Base-by-base conservation (phyloP, 2,888 invertebrate genomes). In the Thera obeliscata region DNA sequence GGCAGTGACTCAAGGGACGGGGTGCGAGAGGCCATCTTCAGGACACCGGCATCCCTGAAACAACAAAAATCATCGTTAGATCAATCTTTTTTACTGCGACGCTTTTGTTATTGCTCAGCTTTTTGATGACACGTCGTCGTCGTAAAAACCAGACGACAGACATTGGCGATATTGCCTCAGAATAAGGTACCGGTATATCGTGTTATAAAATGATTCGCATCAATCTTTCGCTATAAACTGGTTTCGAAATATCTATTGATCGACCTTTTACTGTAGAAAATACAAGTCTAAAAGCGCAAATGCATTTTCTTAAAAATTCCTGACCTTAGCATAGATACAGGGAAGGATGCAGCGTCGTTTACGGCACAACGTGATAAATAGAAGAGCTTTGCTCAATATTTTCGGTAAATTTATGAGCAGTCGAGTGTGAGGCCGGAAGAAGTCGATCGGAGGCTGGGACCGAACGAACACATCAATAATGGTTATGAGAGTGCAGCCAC, bases 1-100 rank as follows among this genome's bases (percentile, higher is more conserved):
- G 96, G 96, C 94, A 97, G 95, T 94, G 98, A 98, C 95, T 98
- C 98, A 95, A 98, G 95, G 94, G 98, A 98, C 94, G 97, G 97
- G 94, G 98, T 97, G 93, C 95, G 95, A 94, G 98, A 97, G 95
- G 97, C 98, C 98, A 98, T 97, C 95, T 97, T 97, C 96, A 96
- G 94, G 96, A 96, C 96, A 96, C 96, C 96, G 95, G 96, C 96
- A 96, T 96, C 96, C 96, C 96, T 96, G 95, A 49, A 95, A 96
- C 91, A 93, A 93, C 76, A 84, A 82, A 88, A 67, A 52, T 71
- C 55, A 64, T 33, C 56, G 46, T 72, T 60, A 70, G 50, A 66
- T 54, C 35, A 63, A 69, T 52, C 38, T 59, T 49, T 68, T 66
- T 70, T 61, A 64, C 56, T 56, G 64, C 56, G 67, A 54, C 50